Percentiles rank a stretch among this genome's conserved stretches.
Evolutionary conservation across 1,140 invertebrate species (phyloP).

Genomic region (Sycophaga agraensis): DNA sequence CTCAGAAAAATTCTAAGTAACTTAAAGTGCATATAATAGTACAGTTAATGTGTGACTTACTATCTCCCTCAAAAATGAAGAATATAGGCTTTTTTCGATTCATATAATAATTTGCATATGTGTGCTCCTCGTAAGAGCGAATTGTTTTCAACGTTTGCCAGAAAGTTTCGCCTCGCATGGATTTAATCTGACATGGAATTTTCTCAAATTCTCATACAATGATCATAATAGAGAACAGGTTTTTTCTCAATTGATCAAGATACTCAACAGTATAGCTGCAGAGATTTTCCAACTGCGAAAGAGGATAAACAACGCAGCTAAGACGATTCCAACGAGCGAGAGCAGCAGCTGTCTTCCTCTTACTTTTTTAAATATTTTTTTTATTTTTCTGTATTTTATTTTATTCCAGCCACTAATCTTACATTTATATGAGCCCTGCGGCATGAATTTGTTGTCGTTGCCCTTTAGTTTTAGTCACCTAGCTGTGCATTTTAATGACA

Average conservation of each 20-base stretch:
- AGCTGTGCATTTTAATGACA: conserved; percentile 58
- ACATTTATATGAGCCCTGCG: conserved; percentile 46
- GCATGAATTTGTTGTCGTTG: conserved; percentile 60
- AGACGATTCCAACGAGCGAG: neutral
- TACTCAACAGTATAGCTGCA: neutral
- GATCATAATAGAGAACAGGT: neutral
- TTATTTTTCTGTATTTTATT: conserved; percentile 13
- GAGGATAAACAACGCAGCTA: neutral
- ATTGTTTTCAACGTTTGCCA: conserved; percentile 50
- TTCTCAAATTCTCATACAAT: neutral
- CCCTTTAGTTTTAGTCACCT: conserved; percentile 55
- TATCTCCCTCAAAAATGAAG: neutral
- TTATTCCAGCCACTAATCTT: conserved; percentile 35
- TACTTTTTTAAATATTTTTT: neutral
- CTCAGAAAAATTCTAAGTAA: too few species aligned
- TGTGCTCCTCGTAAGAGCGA: conserved; percentile 27
- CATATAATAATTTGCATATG: conserved; percentile 7
- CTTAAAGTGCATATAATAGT: neutral
- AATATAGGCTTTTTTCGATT: conserved; percentile 5
- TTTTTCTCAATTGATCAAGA: neutral
- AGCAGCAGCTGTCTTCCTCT: neutral
- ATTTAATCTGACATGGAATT: conserved; percentile 54
- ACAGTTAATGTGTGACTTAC: neutral
- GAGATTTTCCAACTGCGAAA: neutral
- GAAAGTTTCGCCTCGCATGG: conserved; percentile 58